These are phyloP conservation scores for Ophion slaviceki DNA, from an alignment of 2,888 invertebrate species.

Conservation along the genomic window DNA sequence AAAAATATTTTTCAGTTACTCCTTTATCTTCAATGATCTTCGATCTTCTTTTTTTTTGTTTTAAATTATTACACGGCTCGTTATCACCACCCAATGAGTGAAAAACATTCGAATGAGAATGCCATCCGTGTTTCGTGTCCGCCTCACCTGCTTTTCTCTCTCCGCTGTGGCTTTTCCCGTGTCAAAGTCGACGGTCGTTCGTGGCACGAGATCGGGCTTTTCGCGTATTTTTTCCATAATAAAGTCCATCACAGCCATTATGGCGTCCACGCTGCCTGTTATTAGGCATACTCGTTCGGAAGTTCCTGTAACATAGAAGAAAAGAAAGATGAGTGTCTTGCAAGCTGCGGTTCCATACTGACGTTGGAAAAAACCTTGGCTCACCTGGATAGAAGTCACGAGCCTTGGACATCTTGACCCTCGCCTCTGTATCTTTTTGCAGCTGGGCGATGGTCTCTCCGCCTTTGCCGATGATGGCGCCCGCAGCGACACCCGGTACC, in stretches of 20 bases:
- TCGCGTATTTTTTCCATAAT: constrained; percentile 98
- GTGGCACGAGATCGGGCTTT: constrained; percentile 93
- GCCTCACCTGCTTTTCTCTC: constrained; percentile 91
- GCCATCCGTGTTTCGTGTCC: no score
- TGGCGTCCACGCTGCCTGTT: constrained; percentile 95
- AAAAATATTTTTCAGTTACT: no score
- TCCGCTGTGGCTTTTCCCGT: constrained; percentile 92
- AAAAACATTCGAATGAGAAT: no score
- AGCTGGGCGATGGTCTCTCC: constrained; percentile 99
- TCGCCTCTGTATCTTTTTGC: constrained; percentile 98
- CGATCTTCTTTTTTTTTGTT: no score
- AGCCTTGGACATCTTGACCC: constrained; percentile 99
- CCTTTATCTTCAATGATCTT: no score
- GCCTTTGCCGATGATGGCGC: constrained; percentile 99
- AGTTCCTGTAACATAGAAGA: constrained; percentile 87
- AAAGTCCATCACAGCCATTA: constrained; percentile 95
- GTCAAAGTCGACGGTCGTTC: constrained; percentile 91
- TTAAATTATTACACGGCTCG: no score
- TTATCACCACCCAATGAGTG: no score
- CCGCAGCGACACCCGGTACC: constrained; percentile 98
- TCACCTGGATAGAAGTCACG: constrained; percentile 99
- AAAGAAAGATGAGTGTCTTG: constrained; percentile 3
- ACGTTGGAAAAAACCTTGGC: not conserved
- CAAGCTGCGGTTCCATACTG: not conserved
- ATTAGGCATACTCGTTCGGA: constrained; percentile 97